These are phyloP conservation scores for Paedocypris micromegethes DNA, from an alignment of 2,797 vertebrate species.

Conservation along the genomic window DNA sequence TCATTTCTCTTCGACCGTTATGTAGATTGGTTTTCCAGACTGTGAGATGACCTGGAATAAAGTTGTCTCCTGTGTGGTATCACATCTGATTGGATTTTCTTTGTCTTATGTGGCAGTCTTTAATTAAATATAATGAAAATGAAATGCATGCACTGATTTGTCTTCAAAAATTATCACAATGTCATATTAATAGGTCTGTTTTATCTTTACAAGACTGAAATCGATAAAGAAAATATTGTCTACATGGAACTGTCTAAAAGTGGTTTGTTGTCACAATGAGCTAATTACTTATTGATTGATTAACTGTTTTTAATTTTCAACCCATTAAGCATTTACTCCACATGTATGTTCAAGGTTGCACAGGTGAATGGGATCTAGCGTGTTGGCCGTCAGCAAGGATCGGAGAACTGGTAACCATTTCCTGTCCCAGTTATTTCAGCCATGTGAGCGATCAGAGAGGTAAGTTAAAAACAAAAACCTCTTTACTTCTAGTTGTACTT, in stretches of 20 bases:
- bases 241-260: no score
- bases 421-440: conserved; percentile 78
- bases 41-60: conserved; percentile 27
- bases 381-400: conserved; percentile 83
- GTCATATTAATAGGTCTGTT: no score
- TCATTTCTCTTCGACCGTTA: conserved; percentile 16
- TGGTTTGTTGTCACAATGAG: no score
- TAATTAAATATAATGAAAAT: background rate
- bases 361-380: conserved; percentile 80
- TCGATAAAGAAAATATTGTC: no score
- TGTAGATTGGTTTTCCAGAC: conserved; percentile 26
- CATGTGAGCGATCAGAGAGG: conserved; percentile 70
- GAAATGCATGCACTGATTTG: no score
- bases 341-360: conserved; percentile 69
- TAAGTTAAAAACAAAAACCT: conserved; percentile 49
- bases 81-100: conserved; percentile 17
- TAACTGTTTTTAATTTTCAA: background rate
- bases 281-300: no score
- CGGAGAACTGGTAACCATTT: conserved; percentile 77
- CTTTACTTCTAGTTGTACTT: no score
- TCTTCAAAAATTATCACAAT: no score
- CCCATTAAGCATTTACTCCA: conserved; percentile 1
- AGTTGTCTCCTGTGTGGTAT: background rate
- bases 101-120: background rate
- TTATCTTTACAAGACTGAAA: no score